Evolutionary conservation across 2,797 vertebrate genomes (phyloP).

Genomic region (Benthosema pterotum): DNA sequence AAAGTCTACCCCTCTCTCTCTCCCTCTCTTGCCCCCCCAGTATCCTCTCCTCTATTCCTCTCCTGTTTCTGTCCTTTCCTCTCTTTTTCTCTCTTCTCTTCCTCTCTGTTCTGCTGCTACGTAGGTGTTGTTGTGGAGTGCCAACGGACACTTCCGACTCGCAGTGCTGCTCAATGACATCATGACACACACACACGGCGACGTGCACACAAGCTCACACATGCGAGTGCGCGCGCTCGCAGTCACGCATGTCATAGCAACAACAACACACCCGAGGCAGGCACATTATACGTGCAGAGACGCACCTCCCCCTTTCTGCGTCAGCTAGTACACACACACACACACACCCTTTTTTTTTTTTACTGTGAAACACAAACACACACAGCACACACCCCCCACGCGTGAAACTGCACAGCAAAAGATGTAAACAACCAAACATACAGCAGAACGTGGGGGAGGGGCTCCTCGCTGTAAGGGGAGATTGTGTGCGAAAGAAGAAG

Average conservation of each 20-base stretch:
- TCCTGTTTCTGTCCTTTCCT: constrained; percentile 22
- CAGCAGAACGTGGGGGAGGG: constrained; percentile 65
- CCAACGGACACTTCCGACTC: constrained; percentile 63
- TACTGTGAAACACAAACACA: not conserved
- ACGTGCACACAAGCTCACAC: constrained; percentile 1
- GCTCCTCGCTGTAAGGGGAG: constrained; percentile 40
- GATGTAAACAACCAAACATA: constrained; percentile 75
- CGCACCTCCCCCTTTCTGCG: constrained; percentile 7
- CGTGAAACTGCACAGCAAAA: constrained; percentile 42
- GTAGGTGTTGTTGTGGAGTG: constrained; percentile 59
- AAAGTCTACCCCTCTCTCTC: constrained; percentile 2
- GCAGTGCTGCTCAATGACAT: constrained; percentile 75
- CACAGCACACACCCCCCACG: constrained; percentile 23
- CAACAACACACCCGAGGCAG: not conserved
- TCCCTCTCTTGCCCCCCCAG: constrained; percentile 8
- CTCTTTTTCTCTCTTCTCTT: constrained; percentile 43
- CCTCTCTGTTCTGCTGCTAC: constrained; percentile 58
- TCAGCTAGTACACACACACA: constrained; percentile 17
- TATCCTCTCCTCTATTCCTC: constrained; percentile 7
- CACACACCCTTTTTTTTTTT: not conserved
- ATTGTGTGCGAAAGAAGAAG: constrained; percentile 39
- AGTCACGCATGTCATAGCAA: not conserved
- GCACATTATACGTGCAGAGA: constrained; percentile 3
- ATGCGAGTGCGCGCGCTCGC: too few relatives aligned
- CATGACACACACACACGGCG: constrained; percentile 44